These are phyloP conservation scores for Galeopsomyia nigrocyanea DNA, from an alignment of 2,888 invertebrate species.

Conservation along the genomic window DNA sequence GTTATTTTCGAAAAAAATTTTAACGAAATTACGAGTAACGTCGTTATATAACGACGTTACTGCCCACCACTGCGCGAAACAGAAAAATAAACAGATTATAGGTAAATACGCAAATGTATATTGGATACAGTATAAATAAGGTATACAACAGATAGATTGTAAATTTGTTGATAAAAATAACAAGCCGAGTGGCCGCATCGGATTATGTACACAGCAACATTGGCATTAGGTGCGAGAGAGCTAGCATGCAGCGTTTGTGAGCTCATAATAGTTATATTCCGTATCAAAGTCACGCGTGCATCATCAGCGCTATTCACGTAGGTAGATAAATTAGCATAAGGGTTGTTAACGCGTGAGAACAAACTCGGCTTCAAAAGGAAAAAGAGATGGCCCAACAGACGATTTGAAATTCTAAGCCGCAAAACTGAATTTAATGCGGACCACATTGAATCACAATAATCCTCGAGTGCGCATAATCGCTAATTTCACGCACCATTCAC, in stretches of 20 bases:
- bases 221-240: conserved; percentile 11
- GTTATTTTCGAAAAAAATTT: no score
- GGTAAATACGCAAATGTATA: no score
- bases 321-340: conserved; percentile 50
- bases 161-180: background rate
- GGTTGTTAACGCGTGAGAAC: conserved; percentile 50
- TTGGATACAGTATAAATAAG: no score
- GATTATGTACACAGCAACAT: conserved; percentile 14
- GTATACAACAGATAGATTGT: no score
- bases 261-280: conserved; percentile 20
- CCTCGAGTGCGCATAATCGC: conserved; percentile 41
- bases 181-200: background rate
- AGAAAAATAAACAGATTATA: no score
- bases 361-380: conserved; percentile 38
- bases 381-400: conserved; percentile 42
- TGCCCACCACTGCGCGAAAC: no score
- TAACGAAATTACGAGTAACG: no score
- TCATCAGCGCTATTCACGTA: conserved; percentile 43
- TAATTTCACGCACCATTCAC: conserved; percentile 37
- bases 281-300: conserved; percentile 44
- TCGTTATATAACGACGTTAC: no score
- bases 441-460: conserved; percentile 40
- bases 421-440: conserved; percentile 42
- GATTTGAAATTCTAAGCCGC: conserved; percentile 47
- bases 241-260: conserved; percentile 4